phyloP scores from a whole-genome alignment of 2,797 vertebrate genomes.

The Hyperoplus immaculatus region DNA sequence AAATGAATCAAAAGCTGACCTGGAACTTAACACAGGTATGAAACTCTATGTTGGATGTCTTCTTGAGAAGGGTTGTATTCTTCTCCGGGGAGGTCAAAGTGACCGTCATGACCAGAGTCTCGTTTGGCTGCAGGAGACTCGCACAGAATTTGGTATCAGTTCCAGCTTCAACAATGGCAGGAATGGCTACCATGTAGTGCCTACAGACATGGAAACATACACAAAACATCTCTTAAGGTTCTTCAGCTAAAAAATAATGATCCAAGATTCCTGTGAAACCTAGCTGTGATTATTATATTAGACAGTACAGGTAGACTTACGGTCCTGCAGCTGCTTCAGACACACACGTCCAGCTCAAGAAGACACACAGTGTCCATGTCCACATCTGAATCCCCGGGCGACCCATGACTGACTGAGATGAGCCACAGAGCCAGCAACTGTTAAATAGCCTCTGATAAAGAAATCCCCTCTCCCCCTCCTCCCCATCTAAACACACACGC shows the following conservation, averaged over 20 bases:
- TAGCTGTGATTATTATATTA: too few relatives aligned
- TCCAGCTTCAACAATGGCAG: constrained; percentile 74
- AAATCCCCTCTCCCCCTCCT: not conserved
- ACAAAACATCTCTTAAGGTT: not conserved
- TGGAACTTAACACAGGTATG: constrained; percentile 69
- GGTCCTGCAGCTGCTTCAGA: constrained; percentile 33
- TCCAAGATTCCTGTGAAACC: too few relatives aligned
- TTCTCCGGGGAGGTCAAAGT: constrained; percentile 45
- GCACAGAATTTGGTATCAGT: constrained; percentile 71
- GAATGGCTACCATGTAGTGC: constrained; percentile 78
- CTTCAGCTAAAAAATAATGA: not conserved
- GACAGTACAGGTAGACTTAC: constrained; percentile 62
- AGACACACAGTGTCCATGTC: constrained; percentile 56
- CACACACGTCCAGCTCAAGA: constrained; percentile 46
- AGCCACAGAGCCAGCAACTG: constrained; percentile 1
- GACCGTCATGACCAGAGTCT: constrained; percentile 75
- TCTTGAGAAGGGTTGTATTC: constrained; percentile 60
- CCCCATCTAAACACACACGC: not conserved
- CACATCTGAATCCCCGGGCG: constrained; percentile 37
- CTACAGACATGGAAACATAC: constrained; percentile 54
- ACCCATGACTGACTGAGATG: constrained; percentile 59
- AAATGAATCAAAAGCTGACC: constrained; percentile 53
- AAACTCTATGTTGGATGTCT: constrained; percentile 53
- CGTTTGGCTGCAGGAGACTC: constrained; percentile 75
- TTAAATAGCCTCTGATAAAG: constrained; percentile 42